These are phyloP conservation scores for Clytia hemisphaerica DNA, from an alignment of 30 jellyfish, hydroid and myxozoan genomes.

Conservation along the genomic window DNA sequence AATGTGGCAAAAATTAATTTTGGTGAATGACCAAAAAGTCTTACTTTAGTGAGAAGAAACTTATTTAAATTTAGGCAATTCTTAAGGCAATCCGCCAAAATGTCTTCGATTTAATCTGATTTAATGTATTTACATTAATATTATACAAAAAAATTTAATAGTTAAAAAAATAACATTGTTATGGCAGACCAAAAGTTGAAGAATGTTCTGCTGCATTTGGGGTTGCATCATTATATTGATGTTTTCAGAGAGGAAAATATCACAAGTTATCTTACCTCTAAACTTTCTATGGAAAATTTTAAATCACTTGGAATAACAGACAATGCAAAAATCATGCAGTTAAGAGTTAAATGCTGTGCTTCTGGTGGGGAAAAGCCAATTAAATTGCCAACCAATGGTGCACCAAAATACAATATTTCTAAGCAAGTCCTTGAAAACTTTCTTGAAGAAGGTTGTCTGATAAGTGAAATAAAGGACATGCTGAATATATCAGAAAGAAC, in stretches of 20 bases:
- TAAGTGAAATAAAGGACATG: constrained; percentile 12
- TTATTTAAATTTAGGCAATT: too few species aligned
- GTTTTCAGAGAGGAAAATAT: constrained; percentile 16
- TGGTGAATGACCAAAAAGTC: too few species aligned
- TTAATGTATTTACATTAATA: too few species aligned
- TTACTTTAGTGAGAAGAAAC: too few species aligned
- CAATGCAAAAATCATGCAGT: constrained; percentile 19
- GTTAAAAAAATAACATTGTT: too few species aligned
- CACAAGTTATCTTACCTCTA: constrained; percentile 23
- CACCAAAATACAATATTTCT: constrained; percentile 37
- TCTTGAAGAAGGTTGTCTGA: constrained; percentile 25
- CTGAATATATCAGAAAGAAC: constrained; percentile 42
- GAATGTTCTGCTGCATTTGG: too few species aligned
- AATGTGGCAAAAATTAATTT: too few species aligned
- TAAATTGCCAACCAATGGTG: constrained; percentile 16
- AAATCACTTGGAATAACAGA: constrained; percentile 34
- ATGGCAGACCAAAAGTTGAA: too few species aligned
- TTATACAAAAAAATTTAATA: too few species aligned
- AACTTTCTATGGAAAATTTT: constrained; percentile 25
- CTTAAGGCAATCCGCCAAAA: too few species aligned
- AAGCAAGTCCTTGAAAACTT: constrained; percentile 8
- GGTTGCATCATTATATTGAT: constrained; percentile 1
- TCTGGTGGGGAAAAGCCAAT: constrained; percentile 18
- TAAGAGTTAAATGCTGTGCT: constrained; percentile 11
- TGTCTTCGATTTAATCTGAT: too few species aligned